A percentile compares a stretch with the other conserved stretches of the same genome.
phyloP scores from a whole-genome alignment of 1,140 invertebrate species.

The Rhyzopertha dominica region DNA sequence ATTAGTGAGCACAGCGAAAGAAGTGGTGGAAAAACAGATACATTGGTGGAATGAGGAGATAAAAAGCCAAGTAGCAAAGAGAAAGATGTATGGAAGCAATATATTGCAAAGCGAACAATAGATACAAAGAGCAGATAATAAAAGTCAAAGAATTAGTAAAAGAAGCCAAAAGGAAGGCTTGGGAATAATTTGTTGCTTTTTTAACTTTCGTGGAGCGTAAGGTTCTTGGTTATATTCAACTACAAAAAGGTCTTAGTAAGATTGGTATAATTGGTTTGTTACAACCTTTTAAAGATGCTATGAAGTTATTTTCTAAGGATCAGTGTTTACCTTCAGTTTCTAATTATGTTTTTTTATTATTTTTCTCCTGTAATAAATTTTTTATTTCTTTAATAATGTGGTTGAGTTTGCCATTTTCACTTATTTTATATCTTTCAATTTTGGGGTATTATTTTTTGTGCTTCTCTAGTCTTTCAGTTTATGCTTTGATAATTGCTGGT shows the following conservation, averaged over 20 bases:
- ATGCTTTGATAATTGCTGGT: conserved; percentile 53
- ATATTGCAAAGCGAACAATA: too few species aligned
- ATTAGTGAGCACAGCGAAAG: too few species aligned
- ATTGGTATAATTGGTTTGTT: conserved; percentile 55
- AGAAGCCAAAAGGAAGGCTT: too few species aligned
- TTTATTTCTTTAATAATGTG: conserved; percentile 53
- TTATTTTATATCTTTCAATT: conserved; percentile 47
- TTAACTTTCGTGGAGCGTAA: conserved; percentile 66
- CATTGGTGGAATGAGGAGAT: too few species aligned
- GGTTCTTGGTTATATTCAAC: conserved; percentile 61
- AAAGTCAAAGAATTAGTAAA: too few species aligned
- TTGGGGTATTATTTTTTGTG: conserved; percentile 51
- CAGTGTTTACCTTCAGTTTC: conserved; percentile 46
- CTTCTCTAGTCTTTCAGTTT: conserved; percentile 53
- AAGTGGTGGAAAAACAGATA: too few species aligned
- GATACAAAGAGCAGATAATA: too few species aligned
- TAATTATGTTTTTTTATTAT: conserved; percentile 53
- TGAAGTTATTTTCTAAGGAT: conserved; percentile 63
- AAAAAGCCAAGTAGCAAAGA: too few species aligned
- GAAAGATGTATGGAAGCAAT: too few species aligned
- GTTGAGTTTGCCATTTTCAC: conserved; percentile 47
- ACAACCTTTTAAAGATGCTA: conserved; percentile 61
- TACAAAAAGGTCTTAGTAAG: conserved; percentile 67
- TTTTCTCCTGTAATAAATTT: conserved; percentile 54
- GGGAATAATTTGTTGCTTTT: too few species aligned